Conservation (phyloP, 2,888 invertebrate species). For the Clepsis dumicolana region DNA sequence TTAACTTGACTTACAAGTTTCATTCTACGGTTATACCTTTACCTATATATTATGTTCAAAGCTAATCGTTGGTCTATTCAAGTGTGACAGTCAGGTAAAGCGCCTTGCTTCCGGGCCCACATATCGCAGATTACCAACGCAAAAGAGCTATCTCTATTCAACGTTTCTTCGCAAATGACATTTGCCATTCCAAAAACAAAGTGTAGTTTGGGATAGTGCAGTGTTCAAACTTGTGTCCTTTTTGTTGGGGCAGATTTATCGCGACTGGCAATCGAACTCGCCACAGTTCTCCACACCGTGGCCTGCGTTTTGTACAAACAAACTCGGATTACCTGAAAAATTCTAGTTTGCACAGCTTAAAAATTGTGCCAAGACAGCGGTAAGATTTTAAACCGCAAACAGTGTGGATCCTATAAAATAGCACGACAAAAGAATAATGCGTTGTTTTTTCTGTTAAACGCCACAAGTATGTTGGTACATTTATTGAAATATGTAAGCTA, state of each 20-base stretch:
- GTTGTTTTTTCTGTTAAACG: not conserved
- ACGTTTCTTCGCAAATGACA: not conserved
- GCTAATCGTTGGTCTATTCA: slow-evolving; percentile 30
- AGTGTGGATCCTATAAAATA: not conserved
- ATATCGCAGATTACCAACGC: not conserved
- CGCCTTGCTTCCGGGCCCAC: slow-evolving; percentile 10
- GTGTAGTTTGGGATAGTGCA: not conserved
- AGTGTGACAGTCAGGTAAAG: slow-evolving; percentile 29
- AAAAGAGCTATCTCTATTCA: not conserved
- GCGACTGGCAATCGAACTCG: slow-evolving; percentile 26
- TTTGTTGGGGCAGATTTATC: slow-evolving; percentile 8
- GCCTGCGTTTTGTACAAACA: slow-evolving; percentile 31
- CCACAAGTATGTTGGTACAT: not conserved
- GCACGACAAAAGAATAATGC: not conserved
- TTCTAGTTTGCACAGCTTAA: slow-evolving; percentile 16
- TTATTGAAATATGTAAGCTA: not conserved
- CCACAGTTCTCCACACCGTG: slow-evolving; percentile 15
- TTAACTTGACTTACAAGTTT: not conserved
- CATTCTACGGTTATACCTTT: not conserved
- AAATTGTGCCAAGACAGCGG: slow-evolving; percentile 18
- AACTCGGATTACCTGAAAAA: slow-evolving; percentile 35
- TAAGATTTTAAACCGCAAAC: not conserved
- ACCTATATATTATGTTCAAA: no score
- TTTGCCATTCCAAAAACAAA: not conserved
- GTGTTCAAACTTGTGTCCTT: not conserved